Evolutionary conservation across 2,888 invertebrate genomes (phyloP), one percentile per base, ranked within the genome.

Genomic region (Noctua pronuba): DNA sequence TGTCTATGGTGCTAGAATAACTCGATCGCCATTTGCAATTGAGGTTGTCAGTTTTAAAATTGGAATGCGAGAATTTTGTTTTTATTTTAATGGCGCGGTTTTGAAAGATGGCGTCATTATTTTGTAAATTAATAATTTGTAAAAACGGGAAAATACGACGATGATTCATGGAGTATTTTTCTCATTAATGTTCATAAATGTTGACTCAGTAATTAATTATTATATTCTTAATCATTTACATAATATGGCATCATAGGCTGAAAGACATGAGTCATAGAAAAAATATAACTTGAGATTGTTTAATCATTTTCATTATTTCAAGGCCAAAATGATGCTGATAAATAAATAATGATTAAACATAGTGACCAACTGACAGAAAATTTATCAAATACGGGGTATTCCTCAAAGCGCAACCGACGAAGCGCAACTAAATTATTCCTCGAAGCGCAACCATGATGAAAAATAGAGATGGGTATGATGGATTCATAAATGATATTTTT

Each of bases 11-110:
- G 49, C 28, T 69, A 35, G 24, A 60, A 64, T 68, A 44, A 64
- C 35, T 44, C 44, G 68, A 46, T 2, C 66, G 52, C 58, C 74
- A 80, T 80, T 67, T 80, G 80, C 49, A 73, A 72, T 79, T 64
- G 24, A 41, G 13, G 11, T 52, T 31, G 66, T 60, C 52, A 44
- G n/a, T 52, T 75, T 80, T 68, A 38, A 80, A 79, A 67, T 55
- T 62, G 16, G 62, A 80, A 80, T 62, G 52, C 2, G 65, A 24
- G 13, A 31, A 46, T 49, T 52, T 75, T 21, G 35, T 60, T 74
- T 67, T 62, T 0, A 28, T 13, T 18, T 35, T 13, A 49, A 69
- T 69, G 31, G 62, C 64, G 55, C 8, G 0, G 31, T 35, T 35
- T 46, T 10, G 35, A 3, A 66, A 35, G 2, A 77, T 64, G 55